phyloP scores from a whole-genome alignment of 2,113 vertebrate genomes.

The Polypterus bichir region DNA sequence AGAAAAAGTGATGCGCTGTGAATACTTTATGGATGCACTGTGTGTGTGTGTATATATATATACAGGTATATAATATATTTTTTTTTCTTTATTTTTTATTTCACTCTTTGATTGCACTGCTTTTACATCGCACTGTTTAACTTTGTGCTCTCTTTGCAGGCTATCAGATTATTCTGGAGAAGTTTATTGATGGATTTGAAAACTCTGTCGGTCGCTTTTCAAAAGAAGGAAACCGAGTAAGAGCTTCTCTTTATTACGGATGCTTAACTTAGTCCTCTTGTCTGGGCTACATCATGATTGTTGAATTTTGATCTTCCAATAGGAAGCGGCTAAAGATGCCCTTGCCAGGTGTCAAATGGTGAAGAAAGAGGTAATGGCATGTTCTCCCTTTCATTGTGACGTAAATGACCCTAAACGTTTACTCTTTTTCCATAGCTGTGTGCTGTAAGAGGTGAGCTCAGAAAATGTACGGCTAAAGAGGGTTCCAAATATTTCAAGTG shows the following conservation, averaged over 20 bases:
- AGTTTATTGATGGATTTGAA: conserved; percentile 53
- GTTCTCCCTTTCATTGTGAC: neutral
- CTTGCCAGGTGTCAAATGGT: conserved; percentile 68
- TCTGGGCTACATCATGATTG: no score
- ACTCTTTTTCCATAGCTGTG: no score
- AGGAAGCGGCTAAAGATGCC: conserved; percentile 78
- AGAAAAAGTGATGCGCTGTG: no score
- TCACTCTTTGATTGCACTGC: neutral
- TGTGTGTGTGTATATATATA: no score
- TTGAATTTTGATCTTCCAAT: neutral
- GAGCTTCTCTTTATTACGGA: conserved; percentile 9
- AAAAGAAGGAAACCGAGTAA: conserved; percentile 70
- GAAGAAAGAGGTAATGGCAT: conserved; percentile 57
- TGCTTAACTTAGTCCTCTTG: conserved; percentile 1
- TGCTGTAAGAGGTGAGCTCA: no score
- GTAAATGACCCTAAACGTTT: no score
- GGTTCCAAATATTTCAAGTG: no score
- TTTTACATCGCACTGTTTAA: neutral
- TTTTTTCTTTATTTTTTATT: neutral
- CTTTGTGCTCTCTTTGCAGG: conserved; percentile 36
- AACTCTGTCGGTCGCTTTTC: conserved; percentile 66
- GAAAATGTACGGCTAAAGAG: no score
- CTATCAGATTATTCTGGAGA: conserved; percentile 57
- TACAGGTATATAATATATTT: no score
- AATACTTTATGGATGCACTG: no score